These are phyloP conservation scores for Psephotus haematonotus DNA, from an alignment of 2,113 vertebrate species.

Conservation along the genomic window DNA sequence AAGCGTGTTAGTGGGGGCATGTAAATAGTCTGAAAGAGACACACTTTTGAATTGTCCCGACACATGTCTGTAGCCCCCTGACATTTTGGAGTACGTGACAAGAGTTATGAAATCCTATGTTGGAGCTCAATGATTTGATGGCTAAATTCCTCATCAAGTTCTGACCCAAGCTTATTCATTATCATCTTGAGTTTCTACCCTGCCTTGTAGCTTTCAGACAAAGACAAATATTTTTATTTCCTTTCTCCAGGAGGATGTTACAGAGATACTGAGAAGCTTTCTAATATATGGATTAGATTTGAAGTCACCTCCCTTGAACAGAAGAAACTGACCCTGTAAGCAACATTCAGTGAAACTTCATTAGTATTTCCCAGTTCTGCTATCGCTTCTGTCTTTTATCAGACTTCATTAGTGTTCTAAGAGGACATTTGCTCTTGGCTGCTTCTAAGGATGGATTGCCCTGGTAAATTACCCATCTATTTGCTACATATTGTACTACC, in stretches of 20 bases:
- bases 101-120: neutral
- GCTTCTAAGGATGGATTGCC: neutral
- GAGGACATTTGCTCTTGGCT: neutral
- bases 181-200: neutral
- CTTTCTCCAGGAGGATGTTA: neutral
- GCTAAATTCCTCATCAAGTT: neutral
- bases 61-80: accelerated
- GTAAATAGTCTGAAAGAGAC: neutral
- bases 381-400: neutral
- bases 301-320: neutral
- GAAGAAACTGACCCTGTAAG: neutral
- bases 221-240: neutral
- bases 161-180: neutral
- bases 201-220: neutral
- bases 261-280: neutral
- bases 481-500: neutral
- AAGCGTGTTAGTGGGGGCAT: neutral
- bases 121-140: neutral
- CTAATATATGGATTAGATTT: neutral
- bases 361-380: neutral
- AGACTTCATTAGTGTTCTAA: neutral
- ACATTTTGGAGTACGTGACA: accelerated
- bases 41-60: neutral
- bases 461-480: neutral
- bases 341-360: neutral